These are phyloP conservation scores for Plagiodera versicolora DNA, from an alignment of 2,888 invertebrate genomes.

Conservation along the genomic window DNA sequence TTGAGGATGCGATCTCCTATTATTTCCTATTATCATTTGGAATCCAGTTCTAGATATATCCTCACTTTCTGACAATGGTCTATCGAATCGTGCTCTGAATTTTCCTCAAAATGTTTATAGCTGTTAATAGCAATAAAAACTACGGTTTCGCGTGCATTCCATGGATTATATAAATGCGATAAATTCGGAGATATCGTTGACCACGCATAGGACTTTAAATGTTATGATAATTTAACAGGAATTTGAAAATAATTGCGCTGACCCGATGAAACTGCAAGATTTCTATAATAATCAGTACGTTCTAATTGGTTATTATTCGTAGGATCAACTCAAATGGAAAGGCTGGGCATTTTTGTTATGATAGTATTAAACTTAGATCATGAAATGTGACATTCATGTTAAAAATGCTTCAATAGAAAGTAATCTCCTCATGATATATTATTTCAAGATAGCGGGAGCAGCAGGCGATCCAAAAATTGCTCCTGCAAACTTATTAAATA, in stretches of 20 bases:
- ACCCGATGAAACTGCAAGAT: not conserved
- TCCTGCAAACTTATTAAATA: too few relatives aligned
- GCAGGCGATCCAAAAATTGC: too few relatives aligned
- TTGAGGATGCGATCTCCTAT: too few relatives aligned
- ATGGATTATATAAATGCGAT: not conserved
- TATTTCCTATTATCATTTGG: too few relatives aligned
- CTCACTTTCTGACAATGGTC: not conserved
- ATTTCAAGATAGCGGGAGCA: too few relatives aligned
- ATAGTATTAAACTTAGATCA: too few relatives aligned
- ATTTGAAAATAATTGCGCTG: not conserved
- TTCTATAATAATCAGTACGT: not conserved
- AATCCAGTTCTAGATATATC: too few relatives aligned
- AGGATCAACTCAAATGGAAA: too few relatives aligned
- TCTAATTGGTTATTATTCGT: not conserved
- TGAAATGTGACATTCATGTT: too few relatives aligned
- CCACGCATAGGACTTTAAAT: not conserved
- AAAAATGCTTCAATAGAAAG: too few relatives aligned
- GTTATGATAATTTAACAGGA: not conserved
- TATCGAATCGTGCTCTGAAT: not conserved
- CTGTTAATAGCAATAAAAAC: not conserved
- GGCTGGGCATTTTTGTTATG: too few relatives aligned
- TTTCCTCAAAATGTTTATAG: not conserved
- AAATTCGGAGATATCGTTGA: not conserved
- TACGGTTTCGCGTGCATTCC: not conserved
- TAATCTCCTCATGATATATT: too few relatives aligned